Evolutionary conservation across 2,113 vertebrate species (phyloP), one percentile per base, ranked within the genome.

Genomic region (Syngnathoides biaculeatus): DNA sequence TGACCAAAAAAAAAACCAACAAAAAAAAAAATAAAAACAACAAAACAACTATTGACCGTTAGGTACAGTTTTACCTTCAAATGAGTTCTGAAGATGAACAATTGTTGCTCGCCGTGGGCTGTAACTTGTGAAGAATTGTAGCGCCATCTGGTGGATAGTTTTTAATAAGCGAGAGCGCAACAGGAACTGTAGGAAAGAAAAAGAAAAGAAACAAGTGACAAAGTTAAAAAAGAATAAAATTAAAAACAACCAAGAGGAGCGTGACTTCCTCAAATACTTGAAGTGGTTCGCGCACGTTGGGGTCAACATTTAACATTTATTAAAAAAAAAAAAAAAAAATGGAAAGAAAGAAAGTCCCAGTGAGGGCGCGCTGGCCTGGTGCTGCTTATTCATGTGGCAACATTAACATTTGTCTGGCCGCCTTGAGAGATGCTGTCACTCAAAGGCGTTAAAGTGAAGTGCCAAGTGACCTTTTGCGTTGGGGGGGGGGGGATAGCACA

Each of bases 351-450:
- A 1, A 4, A 42, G 43, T 26, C 9, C 20, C 62, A 47, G 40
- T 39, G 38, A 43, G 60, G 59, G 58, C n/a, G 30, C 6, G 30
- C 30, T 35, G 53, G 50, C 43, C 26, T 40, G 26, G 65, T 71
- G 69, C 38, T 73, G 73, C 48, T 80, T 82, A 85, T 74, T 76
- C 86, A 88, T 87, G 86, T 90, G 86, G 79, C 72, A 87, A 90
- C 38, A 86, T 89, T 90, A 89, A 84, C 89, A 88, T 90, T 90
- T 87, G 66, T n/a, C n/a, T n/a, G 62, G 70, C 59, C 73, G 74
- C 81, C 84, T 80, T 77, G 67, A 70, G 83, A 86, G 81, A 70
- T 63, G 64, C 75, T 67, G 83, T 87, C 87, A 90, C 78, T 88
- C 85, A 82, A 68, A 83, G 74, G 82, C 68, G 80, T 86, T 76